Conservation (phyloP, 2,113 vertebrate species). For the Herpetotheres cachinnans region DNA sequence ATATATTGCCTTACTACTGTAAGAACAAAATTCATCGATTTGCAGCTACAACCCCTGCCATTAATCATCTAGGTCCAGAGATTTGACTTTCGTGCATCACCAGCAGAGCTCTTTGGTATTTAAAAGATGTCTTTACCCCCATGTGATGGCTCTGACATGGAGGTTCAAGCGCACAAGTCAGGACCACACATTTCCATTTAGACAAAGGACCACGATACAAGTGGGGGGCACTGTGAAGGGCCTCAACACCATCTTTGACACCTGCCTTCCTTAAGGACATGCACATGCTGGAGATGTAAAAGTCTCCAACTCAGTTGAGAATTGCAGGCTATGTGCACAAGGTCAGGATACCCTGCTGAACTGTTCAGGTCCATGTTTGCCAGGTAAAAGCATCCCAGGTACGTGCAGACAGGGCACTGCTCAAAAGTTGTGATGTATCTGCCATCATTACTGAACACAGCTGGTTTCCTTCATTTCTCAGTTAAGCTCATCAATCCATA, state of each 20-base stretch:
- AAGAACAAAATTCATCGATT: slow-evolving; percentile 3
- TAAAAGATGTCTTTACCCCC: background rate
- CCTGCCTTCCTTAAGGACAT: background rate
- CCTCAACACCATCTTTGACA: background rate
- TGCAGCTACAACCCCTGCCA: background rate
- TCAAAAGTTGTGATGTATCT: background rate
- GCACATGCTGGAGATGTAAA: background rate
- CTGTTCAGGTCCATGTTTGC: background rate
- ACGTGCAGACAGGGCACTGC: background rate
- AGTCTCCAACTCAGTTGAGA: accelerated
- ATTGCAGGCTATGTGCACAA: accelerated
- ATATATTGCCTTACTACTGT: slow-evolving; percentile 19
- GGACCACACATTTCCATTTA: accelerated
- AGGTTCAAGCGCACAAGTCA: background rate
- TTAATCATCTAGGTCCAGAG: background rate
- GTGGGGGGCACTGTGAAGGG: too few relatives aligned
- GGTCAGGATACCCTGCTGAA: background rate
- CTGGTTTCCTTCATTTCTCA: background rate
- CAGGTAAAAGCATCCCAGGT: background rate
- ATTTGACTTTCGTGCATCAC: background rate
- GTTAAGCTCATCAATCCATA: slow-evolving; percentile 17
- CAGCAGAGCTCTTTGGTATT: background rate
- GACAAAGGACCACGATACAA: accelerated
- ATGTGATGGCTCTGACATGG: background rate
- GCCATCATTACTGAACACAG: background rate